phyloP scores from a whole-genome alignment of 2,113 vertebrate species.

The Vidua chalybeata region DNA sequence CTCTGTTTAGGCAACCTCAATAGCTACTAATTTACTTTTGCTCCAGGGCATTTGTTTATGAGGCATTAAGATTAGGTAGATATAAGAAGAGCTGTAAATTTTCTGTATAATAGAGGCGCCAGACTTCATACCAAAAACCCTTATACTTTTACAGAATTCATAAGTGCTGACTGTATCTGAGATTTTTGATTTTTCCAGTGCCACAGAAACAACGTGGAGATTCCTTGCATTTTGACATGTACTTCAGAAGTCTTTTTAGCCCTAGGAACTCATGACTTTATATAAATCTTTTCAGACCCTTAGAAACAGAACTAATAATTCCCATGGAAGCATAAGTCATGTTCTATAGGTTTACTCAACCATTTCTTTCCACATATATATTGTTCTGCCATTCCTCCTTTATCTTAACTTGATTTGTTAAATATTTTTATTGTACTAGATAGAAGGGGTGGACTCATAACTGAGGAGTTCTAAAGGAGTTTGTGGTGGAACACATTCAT shows the following conservation, averaged over 20 bases:
- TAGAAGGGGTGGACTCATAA: neutral
- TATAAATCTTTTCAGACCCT: neutral
- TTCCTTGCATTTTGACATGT: neutral
- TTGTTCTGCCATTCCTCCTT: neutral
- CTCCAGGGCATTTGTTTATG: neutral
- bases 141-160: neutral
- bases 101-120: neutral
- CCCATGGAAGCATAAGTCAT: neutral
- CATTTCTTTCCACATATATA: neutral
- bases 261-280: neutral
- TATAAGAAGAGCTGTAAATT: neutral
- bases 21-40: slow-evolving; percentile 5
- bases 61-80: neutral
- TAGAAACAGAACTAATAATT: neutral
- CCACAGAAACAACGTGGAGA: neutral
- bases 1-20: neutral
- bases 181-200: neutral
- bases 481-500: neutral
- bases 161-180: neutral
- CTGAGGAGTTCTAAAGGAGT: neutral
- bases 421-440: neutral
- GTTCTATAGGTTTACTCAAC: neutral
- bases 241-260: neutral
- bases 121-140: neutral
- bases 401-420: neutral